A percentile compares a stretch with the other conserved stretches of the same genome.
phyloP scores from a whole-genome alignment of 2,888 invertebrate genomes.

The Sialis fuliginosa region DNA sequence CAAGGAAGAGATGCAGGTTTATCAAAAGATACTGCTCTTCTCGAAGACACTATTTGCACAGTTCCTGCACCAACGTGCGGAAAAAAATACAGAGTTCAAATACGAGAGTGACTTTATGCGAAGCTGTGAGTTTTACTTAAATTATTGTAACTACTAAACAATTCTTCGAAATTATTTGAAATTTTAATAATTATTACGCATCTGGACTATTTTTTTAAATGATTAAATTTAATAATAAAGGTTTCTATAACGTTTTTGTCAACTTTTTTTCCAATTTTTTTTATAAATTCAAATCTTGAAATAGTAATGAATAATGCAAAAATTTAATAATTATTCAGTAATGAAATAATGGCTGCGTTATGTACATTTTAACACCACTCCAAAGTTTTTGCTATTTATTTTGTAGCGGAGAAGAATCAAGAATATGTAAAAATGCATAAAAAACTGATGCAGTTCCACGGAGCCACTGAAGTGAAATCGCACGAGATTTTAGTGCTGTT shows the following conservation, averaged over 20 bases:
- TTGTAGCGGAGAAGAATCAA: constrained; percentile 21
- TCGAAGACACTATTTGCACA: constrained; percentile 60
- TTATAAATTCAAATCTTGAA: too few species aligned
- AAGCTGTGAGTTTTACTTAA: neutral
- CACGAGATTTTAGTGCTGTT: constrained; percentile 62
- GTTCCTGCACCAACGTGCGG: constrained; percentile 56
- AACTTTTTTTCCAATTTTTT: too few species aligned
- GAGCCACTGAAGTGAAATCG: constrained; percentile 28
- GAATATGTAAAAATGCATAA: constrained; percentile 45
- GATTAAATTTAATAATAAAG: too few species aligned
- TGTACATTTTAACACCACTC: neutral
- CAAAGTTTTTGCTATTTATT: neutral
- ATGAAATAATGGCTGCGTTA: too few species aligned
- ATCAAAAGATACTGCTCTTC: constrained; percentile 55
- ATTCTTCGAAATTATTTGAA: neutral
- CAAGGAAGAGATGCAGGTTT: constrained; percentile 54
- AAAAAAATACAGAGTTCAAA: constrained; percentile 31
- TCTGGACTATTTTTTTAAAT: neutral
- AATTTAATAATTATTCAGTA: too few species aligned
- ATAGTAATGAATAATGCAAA: too few species aligned
- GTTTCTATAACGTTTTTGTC: too few species aligned
- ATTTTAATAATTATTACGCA: neutral
- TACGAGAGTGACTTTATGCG: neutral
- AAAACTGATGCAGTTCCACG: constrained; percentile 39
- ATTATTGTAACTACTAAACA: neutral